Evolutionary conservation across 2,888 invertebrate species (phyloP), one percentile per base, ranked within the genome.

Genomic region (Hedychridium roseum): DNA sequence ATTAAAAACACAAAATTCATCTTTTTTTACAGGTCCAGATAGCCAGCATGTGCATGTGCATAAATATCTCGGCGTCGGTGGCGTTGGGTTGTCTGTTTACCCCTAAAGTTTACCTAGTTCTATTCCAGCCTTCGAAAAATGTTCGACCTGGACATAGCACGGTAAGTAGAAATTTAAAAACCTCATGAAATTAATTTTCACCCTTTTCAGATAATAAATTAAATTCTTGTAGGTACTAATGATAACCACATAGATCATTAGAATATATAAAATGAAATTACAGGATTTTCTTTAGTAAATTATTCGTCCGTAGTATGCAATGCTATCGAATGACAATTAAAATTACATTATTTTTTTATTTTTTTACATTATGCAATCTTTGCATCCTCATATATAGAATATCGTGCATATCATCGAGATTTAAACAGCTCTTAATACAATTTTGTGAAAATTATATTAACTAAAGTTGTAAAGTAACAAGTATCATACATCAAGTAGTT

Each of bases 91-190:
- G 90, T 66, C 82, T 90, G 27, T 89, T 90, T 74, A 86, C 86
- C 0, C 90, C 90, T 1, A 90, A 90, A 78, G 84, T 91, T 15
- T 90, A 91, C 78, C 84, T 91, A 57, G 88, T 90, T 9, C 80
- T 91, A 7, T 89, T 88, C 70, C 90, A 90, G 74, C 90, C 91
- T 0, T 88, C 89, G 76, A 91, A 91, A 74, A 91, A 91, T 71
- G 87, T 89, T 2, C 83, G 90, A 3, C 84, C 84, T 57, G 81
- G 80, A 5, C 73, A 73, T 37, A 57, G 71, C 23, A 81, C 81
- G 54, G 80, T 81, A 44, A 78, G 79, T 66, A 48, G 7, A 6
- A 11, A 30, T 6, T 9, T 16, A 20, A 31, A 12, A 31, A 31
- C 31, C 11, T 14, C 2, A 12, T 31, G 5, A 9, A 23, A 5